phyloP scores from a whole-genome alignment of 2,113 vertebrate genomes.

The Corythoichthys haematopterus region DNA sequence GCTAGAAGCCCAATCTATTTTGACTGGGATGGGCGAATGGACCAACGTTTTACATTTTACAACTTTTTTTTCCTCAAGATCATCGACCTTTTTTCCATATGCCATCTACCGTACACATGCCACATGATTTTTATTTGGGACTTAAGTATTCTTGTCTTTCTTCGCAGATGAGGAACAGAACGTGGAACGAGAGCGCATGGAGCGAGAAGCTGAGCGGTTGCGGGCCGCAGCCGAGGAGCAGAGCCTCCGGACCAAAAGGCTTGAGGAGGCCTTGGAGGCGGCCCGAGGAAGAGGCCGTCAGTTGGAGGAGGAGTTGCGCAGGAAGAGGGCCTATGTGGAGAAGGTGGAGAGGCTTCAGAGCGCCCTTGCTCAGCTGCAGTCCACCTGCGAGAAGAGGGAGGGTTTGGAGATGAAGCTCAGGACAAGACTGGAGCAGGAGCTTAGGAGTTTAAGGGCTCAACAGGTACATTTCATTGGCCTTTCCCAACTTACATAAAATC shows the following conservation, averaged over 20 bases:
- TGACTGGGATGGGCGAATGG: too few relatives aligned
- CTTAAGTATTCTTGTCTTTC: neutral
- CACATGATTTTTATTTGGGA: neutral
- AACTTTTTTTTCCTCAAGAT: too few relatives aligned
- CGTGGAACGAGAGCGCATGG: conserved; percentile 83
- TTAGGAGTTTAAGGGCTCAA: conserved; percentile 89
- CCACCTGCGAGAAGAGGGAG: conserved; percentile 94
- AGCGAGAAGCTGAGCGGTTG: conserved; percentile 81
- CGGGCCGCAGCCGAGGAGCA: conserved; percentile 83
- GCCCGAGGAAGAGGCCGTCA: conserved; percentile 82
- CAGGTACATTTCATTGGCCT: conserved; percentile 73
- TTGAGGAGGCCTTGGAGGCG: conserved; percentile 86
- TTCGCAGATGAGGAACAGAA: conserved; percentile 85
- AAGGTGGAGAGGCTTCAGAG: conserved; percentile 95
- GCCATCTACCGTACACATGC: too few relatives aligned
- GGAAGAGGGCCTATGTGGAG: conserved; percentile 92
- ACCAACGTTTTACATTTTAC: too few relatives aligned
- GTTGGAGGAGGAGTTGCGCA: conserved; percentile 85
- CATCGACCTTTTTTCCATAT: too few relatives aligned
- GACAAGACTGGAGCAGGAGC: conserved; percentile 90
- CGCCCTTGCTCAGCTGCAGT: conserved; percentile 90
- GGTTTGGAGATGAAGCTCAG: conserved; percentile 87
- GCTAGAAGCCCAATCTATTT: too few relatives aligned
- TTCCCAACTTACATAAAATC: neutral
- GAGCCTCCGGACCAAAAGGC: conserved; percentile 76